Evolutionary conservation across 2,888 invertebrate species (phyloP), one percentile per base, ranked within the genome.

Genomic region (Nesidiocoris tenuis): DNA sequence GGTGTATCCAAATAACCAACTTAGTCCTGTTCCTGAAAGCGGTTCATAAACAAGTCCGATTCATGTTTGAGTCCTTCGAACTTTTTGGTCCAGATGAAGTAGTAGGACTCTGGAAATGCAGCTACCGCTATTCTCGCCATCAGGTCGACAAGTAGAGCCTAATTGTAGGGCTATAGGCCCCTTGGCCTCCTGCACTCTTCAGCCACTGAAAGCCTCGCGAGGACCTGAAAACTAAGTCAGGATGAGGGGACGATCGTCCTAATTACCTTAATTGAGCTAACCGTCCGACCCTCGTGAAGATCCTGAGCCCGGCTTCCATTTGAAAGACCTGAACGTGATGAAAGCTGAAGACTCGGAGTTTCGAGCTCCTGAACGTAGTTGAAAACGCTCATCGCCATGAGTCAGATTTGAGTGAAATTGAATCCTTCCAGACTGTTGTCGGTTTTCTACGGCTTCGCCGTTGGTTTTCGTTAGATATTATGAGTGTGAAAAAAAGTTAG

Each of bases 201-300:
- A 39, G 39, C 39, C 39, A 39, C 39, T 12, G 39, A 39, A 39
- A 39, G 39, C 39, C 39, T 39, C 39, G 12, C 3, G 39, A 39
- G 39, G 39, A 39, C 39, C 39, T 39, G 39, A 39, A 39, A n/a
- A 39, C 39, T 12, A 39, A 12, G 39, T 12, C 5, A 7, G 39
- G 39, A 39, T 23, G 63, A 19, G 39, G 18, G 18, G 39, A 19
- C 65, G 39, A 65, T 65, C 65, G 39, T 17, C 25, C 65, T 25
- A 65, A 65, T 65, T 65, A 65, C 65, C 18, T 19, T 65, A 65
- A 65, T 39, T 39, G 65, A 39, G 39, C 39, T 39, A 65, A 65
- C 65, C 65, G 19, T 16, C 18, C 64, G 7, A 18, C 24, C 64
- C 64, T 12, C 39, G 12, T n/a, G 25, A 39, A 65, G 25, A 39